These are phyloP conservation scores for Epinephelus coioides DNA, from an alignment of 2,797 vertebrate genomes.

Conservation along the genomic window DNA sequence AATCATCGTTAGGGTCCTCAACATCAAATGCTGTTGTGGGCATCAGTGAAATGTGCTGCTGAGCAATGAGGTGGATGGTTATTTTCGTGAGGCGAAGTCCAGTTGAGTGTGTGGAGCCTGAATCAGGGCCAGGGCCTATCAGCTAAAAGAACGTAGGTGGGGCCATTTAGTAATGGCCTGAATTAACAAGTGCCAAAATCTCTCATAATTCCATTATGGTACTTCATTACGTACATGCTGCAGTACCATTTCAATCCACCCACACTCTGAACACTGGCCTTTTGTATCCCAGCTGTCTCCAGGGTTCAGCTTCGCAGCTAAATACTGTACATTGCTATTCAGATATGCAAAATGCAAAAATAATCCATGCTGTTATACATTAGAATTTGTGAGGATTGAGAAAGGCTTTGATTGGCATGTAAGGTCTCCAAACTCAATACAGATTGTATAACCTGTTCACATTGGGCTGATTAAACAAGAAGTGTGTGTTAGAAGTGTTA, in stretches of 20 bases:
- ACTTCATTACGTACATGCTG: slow-evolving; percentile 70
- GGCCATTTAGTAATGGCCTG: slow-evolving; percentile 71
- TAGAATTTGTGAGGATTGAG: not conserved
- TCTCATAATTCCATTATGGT: slow-evolving; percentile 77
- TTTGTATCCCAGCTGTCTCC: slow-evolving; percentile 63
- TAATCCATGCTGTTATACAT: slow-evolving; percentile 9
- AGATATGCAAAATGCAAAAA: slow-evolving; percentile 31
- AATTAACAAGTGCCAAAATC: slow-evolving; percentile 80
- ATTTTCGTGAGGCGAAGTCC: slow-evolving; percentile 63
- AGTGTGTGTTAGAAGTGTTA: slow-evolving; percentile 35
- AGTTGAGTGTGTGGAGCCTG: slow-evolving; percentile 71
- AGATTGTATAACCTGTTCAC: slow-evolving; percentile 27
- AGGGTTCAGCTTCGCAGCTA: slow-evolving; percentile 38
- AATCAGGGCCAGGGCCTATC: slow-evolving; percentile 69
- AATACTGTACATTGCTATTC: slow-evolving; percentile 30
- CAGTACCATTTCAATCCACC: slow-evolving; percentile 69
- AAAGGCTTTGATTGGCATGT: slow-evolving; percentile 9
- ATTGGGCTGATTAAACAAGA: slow-evolving; percentile 50
- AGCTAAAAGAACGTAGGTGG: slow-evolving; percentile 70
- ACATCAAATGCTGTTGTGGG: slow-evolving; percentile 44
- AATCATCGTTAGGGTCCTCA: slow-evolving; percentile 58
- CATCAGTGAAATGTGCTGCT: slow-evolving; percentile 48
- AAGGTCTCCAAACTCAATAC: slow-evolving; percentile 5
- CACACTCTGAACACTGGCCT: slow-evolving; percentile 65
- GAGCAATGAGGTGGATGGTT: slow-evolving; percentile 52